These are phyloP conservation scores for Dermolepida albohirtum DNA, from an alignment of 2,888 invertebrate species.

Conservation along the genomic window DNA sequence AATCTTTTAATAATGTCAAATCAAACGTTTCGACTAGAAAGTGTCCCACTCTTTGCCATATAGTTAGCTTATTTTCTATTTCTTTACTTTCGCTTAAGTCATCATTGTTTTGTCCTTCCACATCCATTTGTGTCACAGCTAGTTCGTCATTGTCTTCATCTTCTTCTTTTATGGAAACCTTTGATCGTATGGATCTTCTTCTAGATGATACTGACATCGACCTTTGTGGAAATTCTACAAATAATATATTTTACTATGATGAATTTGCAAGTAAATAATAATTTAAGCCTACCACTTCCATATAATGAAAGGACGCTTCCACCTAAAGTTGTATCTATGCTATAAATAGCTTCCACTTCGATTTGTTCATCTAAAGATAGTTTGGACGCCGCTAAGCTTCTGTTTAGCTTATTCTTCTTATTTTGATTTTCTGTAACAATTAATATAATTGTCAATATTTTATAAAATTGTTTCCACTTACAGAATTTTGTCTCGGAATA, in stretches of 20 bases:
- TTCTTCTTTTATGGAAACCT: not conserved
- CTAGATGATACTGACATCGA: conserved; percentile 6
- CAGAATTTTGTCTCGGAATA: too few species aligned
- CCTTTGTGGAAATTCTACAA: not conserved
- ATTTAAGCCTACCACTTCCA: not conserved
- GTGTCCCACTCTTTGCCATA: conserved; percentile 50
- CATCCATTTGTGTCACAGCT: not conserved
- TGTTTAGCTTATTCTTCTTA: not conserved
- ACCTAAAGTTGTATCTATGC: conserved; percentile 62
- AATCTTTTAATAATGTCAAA: conserved; percentile 74
- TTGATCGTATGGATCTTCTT: conserved; percentile 10
- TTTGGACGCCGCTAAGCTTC: not conserved
- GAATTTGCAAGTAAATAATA: not conserved
- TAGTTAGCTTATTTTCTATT: not conserved
- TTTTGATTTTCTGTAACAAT: conserved; percentile 4
- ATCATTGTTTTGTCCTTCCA: conserved; percentile 22
- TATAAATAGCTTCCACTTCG: conserved; percentile 64
- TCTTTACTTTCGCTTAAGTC: conserved; percentile 14
- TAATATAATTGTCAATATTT: not conserved
- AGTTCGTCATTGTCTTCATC: not conserved
- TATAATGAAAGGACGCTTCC: conserved; percentile 57
- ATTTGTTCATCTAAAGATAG: conserved; percentile 54
- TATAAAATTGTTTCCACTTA: not conserved
- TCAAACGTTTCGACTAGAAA: conserved; percentile 72
- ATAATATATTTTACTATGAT: not conserved